phyloP scores from a whole-genome alignment of 92 coral and sea anemone genomes.

The Anthopleura xanthogrammica region DNA sequence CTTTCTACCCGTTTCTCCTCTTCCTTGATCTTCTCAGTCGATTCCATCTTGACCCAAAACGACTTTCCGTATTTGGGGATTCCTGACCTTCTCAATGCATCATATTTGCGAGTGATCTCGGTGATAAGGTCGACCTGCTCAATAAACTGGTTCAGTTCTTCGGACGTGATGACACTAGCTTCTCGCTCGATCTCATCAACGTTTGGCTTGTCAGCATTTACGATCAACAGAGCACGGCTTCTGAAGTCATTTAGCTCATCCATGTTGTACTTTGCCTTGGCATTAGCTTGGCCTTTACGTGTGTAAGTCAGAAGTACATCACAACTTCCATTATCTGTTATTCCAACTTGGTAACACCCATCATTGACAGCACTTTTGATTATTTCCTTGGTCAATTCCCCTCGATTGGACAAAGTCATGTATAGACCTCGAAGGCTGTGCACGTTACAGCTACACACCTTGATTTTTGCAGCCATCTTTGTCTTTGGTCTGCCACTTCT shows the following conservation, averaged over 20 bases:
- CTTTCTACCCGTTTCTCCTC: constrained; percentile 33
- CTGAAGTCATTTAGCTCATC: constrained; percentile 83
- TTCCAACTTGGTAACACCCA: constrained; percentile 64
- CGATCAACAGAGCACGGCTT: constrained; percentile 93
- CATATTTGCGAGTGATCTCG: constrained; percentile 52
- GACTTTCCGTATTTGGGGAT: constrained; percentile 39
- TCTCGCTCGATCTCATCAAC: constrained; percentile 15
- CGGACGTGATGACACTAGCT: constrained; percentile 14
- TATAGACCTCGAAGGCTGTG: constrained; percentile 79
- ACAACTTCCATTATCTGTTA: constrained; percentile 31
- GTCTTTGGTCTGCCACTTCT: not conserved
- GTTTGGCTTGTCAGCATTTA: constrained; percentile 70
- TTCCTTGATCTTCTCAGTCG: constrained; percentile 46
- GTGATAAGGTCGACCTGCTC: constrained; percentile 75
- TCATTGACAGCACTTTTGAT: constrained; percentile 66
- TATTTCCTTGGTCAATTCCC: constrained; percentile 83
- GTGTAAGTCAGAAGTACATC: constrained; percentile 63
- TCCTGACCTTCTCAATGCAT: constrained; percentile 66
- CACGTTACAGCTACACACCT: constrained; percentile 67
- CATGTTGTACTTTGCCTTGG: constrained; percentile 60
- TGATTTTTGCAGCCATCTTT: constrained; percentile 86
- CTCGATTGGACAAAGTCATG: constrained; percentile 85
- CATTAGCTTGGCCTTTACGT: constrained; percentile 48
- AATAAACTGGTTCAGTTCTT: constrained; percentile 59
- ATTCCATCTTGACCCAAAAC: constrained; percentile 55